Evolutionary conservation across 2,797 vertebrate genomes (phyloP), one percentile per base, ranked within the genome.

Genomic region (Cygnus olor): DNA sequence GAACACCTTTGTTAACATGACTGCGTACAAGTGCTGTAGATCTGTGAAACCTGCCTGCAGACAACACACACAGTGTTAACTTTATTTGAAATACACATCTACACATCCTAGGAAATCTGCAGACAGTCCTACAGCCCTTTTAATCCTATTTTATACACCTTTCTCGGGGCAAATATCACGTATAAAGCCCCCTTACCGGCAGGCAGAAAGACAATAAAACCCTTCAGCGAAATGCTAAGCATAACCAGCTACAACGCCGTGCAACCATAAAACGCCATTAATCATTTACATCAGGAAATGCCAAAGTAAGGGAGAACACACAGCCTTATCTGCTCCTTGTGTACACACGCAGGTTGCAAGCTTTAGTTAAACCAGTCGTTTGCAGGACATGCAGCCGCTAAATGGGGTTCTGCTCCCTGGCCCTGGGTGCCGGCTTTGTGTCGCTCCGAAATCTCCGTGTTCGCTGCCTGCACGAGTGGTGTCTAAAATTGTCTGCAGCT

Each of bases 201-300:
- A 38, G 74, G 44, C 44, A 42, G 63, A 66, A n/a, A 40, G 85
- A 40, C 19, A 27, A 22, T 6, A 24, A 61, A 25, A 15, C 18
- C 47, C 11, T 4, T 2, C 1, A 14, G 72, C 25, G 54, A 30
- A 72, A 40, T 11, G 61, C 44, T 11, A 45, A 44, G 58, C 61
- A 53, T 2, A n/a, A 85, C 17, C 7, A 77, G 71, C 32, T 12
- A 24, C 57, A 10, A 12, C 18, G 45, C 61, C 6, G 0, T 30
- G 85, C 77, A 53, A 32, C 30, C 63, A 11, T 13, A 64, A 54
- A 64, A 18, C 2, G 2, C 14, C 28, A 45, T n/a, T 79, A 60
- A 93, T 78, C 71, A 87, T 6, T 80, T 16, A 71, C 89, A 64
- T 11, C 66, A 90, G 94, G 91, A 90, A 95, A 86, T 25, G 42